Evolutionary conservation across 1,140 invertebrate genomes (phyloP).

Genomic region (Rhysida immarginata): DNA sequence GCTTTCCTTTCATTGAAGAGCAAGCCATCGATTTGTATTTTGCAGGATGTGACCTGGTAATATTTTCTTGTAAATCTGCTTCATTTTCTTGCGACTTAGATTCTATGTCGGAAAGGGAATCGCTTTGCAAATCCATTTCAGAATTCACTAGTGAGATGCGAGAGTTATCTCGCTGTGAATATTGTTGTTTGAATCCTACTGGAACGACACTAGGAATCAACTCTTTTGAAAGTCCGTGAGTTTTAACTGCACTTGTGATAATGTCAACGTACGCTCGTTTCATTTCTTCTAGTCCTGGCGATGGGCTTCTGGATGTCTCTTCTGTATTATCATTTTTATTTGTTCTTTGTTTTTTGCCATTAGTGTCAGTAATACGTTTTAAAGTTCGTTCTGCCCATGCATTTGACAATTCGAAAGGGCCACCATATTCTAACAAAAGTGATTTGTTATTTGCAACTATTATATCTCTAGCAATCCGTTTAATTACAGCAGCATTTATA

Average conservation of each 20-base stretch:
- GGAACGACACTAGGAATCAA: neutral
- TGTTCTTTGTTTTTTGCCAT: neutral
- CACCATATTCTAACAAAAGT: slow-evolving; percentile 1
- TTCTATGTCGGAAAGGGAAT: neutral
- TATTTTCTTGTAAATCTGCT: neutral
- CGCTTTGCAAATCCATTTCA: neutral
- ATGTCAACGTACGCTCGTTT: neutral
- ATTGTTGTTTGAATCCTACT: neutral
- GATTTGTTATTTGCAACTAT: slow-evolving; percentile 1
- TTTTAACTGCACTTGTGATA: neutral
- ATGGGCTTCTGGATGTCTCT: neutral
- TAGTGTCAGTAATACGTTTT: neutral
- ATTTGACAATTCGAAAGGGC: slow-evolving; percentile 4
- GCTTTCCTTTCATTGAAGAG: neutral
- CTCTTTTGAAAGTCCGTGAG: neutral
- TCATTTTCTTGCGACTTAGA: too few relatives aligned
- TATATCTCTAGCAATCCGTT: neutral
- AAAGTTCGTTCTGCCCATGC: slow-evolving; percentile 2
- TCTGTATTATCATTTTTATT: neutral
- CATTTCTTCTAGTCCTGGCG: neutral
- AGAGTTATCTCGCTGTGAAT: neutral
- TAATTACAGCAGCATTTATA: slow-evolving; percentile 3
- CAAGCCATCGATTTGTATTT: slow-evolving; percentile 1
- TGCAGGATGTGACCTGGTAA: neutral
- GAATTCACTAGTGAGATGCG: neutral